Percentiles rank a stretch among this genome's conserved stretches.
Conservation (phyloP, 2,888 invertebrate genomes). For the Homarus gammarus region DNA sequence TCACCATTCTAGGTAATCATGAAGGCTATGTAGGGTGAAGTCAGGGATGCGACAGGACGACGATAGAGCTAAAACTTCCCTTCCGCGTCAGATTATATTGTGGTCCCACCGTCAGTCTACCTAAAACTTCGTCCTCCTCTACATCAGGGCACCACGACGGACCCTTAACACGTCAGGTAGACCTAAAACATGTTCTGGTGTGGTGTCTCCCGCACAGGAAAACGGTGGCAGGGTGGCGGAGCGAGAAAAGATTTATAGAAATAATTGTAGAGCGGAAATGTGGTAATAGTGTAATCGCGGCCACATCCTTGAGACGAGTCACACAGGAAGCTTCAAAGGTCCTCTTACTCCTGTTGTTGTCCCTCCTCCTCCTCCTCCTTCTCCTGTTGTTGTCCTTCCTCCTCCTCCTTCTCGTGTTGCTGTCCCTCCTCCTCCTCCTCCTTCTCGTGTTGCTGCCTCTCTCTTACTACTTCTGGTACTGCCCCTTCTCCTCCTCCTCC, state of each 20-base stretch:
- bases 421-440: too few species aligned
- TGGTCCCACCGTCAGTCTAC: neutral
- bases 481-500: too few species aligned
- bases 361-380: slow-evolving; percentile 12
- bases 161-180: too few species aligned
- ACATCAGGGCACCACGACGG: too few species aligned
- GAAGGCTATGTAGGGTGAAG: too few species aligned
- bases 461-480: too few species aligned
- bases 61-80: neutral
- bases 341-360: neutral
- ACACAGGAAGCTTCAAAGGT: neutral
- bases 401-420: too few species aligned
- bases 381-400: neutral
- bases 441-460: too few species aligned
- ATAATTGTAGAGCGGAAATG: slow-evolving; percentile 68
- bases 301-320: slow-evolving; percentile 56
- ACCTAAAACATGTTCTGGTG: neutral
- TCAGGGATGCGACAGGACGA: too few species aligned
- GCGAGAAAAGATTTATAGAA: slow-evolving; percentile 63
- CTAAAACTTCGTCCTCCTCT: neutral
- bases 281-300: slow-evolving; percentile 63
- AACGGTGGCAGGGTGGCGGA: slow-evolving; percentile 2
- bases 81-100: neutral
- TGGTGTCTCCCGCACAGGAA: neutral
- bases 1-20: too few species aligned